Conservation (phyloP, 2,113 vertebrate species). For the Desmodus rotundus region DNA sequence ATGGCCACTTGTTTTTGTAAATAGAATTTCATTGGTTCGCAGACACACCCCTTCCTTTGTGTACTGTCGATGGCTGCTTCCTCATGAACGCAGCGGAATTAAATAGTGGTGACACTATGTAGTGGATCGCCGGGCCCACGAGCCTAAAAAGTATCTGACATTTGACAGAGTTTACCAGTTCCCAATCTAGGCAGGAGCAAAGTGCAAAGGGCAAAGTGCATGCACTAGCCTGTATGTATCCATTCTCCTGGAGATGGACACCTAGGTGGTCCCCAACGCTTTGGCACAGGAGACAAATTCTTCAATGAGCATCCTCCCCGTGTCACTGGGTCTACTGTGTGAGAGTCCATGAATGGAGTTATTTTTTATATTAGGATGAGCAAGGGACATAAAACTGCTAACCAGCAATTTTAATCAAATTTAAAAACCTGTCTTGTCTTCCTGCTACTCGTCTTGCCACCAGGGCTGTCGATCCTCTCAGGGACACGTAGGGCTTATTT, state of each 20-base stretch:
- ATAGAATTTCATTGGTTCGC: background rate
- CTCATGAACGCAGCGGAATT: accelerated
- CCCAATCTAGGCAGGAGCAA: background rate
- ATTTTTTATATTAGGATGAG: background rate
- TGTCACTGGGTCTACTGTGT: background rate
- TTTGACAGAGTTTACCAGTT: background rate
- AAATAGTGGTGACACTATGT: background rate
- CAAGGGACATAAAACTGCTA: background rate
- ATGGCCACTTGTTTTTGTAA: background rate
- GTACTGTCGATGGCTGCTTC: background rate
- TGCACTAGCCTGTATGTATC: accelerated
- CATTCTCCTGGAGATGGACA: accelerated
- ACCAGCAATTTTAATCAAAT: background rate
- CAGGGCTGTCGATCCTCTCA: background rate
- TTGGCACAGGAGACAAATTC: no score
- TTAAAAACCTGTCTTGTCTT: background rate
- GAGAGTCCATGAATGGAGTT: background rate
- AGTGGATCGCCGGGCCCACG: accelerated
- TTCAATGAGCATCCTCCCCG: accelerated
- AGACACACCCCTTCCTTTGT: accelerated
- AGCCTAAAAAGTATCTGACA: background rate
- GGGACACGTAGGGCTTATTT: background rate
- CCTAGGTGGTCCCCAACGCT: background rate
- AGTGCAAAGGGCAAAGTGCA: background rate
- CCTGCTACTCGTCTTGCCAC: background rate